These are phyloP conservation scores for Cosmorhoe ocellata DNA, from an alignment of 2,888 invertebrate species.

Conservation along the genomic window DNA sequence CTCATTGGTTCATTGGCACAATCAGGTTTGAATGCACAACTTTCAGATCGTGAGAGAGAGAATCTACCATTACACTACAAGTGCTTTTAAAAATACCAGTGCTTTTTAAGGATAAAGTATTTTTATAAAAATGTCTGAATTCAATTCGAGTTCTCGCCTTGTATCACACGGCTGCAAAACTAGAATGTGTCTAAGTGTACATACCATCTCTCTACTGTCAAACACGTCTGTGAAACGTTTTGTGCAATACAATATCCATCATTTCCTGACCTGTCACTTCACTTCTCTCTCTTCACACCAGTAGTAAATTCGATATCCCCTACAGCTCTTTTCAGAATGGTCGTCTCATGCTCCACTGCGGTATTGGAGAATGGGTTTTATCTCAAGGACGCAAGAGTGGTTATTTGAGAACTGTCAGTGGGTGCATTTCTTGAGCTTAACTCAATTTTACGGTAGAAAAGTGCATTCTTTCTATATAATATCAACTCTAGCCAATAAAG, in stretches of 20 bases:
- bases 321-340: conserved; percentile 43
- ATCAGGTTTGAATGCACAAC: no score
- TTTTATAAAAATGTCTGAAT: not conserved
- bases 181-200: conserved; percentile 45
- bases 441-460: conserved; percentile 65
- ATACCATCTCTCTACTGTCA: conserved; percentile 55
- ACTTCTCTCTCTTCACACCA: conserved; percentile 27
- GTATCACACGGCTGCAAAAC: conserved; percentile 24
- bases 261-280: conserved; percentile 34
- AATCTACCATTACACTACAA: no score
- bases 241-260: conserved; percentile 40
- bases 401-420: conserved; percentile 38
- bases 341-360: conserved; percentile 35
- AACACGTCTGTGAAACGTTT: conserved; percentile 51
- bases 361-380: conserved; percentile 44
- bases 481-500: conserved; percentile 13
- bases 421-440: conserved; percentile 56
- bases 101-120: no score
- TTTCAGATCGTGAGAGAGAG: no score
- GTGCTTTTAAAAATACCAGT: no score
- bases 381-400: conserved; percentile 23
- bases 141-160: conserved; percentile 25
- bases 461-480: conserved; percentile 43
- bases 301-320: conserved; percentile 30
- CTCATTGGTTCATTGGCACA: no score